phyloP scores from a whole-genome alignment of 1,140 invertebrate species.

The Nasonia giraulti region DNA sequence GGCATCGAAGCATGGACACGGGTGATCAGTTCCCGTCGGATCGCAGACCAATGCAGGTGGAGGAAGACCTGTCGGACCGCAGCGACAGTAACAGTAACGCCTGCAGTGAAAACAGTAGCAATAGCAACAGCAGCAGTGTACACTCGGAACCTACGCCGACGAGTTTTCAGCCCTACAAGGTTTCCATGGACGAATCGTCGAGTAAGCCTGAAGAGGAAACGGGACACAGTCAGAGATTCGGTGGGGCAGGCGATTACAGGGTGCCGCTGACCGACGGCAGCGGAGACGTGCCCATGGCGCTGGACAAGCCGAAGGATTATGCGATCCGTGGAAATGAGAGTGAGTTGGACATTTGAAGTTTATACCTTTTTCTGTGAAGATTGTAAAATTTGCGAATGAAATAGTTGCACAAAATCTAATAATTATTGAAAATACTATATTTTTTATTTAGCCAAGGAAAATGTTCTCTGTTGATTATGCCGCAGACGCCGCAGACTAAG shows the following conservation, averaged over 20 bases:
- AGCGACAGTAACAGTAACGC: constrained; percentile 66
- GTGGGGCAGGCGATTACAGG: not conserved
- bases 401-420: too few relatives aligned
- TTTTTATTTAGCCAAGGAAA: too few relatives aligned
- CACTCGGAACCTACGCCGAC: constrained; percentile 50
- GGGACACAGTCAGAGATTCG: not conserved
- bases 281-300: constrained; percentile 48
- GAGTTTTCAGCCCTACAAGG: constrained; percentile 24
- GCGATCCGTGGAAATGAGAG: constrained; percentile 27
- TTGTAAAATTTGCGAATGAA: too few relatives aligned
- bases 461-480: too few relatives aligned
- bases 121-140: constrained; percentile 61
- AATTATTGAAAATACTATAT: too few relatives aligned
- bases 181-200: not conserved
- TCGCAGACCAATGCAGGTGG: constrained; percentile 49
- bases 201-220: constrained; percentile 9
- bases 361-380: too few relatives aligned
- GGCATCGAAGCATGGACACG: constrained; percentile 60
- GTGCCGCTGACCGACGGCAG: not conserved
- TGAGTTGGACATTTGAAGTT: not conserved
- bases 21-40: constrained; percentile 60
- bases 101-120: constrained; percentile 58
- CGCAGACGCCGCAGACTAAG: too few relatives aligned
- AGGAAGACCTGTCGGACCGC: constrained; percentile 69
- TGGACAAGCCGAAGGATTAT: constrained; percentile 63